Evolutionary conservation across 2,888 invertebrate genomes (phyloP), one percentile per base, ranked within the genome.

Genomic region (Sphecodes monilicornis): DNA sequence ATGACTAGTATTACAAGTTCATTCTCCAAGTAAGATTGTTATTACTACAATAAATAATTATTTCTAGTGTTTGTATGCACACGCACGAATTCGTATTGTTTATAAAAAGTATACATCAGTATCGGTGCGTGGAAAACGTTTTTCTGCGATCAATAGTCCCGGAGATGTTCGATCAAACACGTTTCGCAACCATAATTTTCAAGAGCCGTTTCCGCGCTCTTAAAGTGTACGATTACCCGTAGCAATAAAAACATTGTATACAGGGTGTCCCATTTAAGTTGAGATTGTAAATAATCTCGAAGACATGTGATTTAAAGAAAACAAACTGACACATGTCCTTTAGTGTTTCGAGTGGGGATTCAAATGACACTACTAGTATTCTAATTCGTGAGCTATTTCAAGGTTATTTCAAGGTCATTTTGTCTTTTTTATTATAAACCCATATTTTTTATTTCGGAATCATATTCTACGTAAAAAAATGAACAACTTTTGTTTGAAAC

Each of bases 121-220:
- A 10, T 16, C 11, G 16, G 6, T 29, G 29, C 29, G 26, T 60
- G 26, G 60, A 16, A 16, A 29, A 26, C 29, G 60, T 60, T 60
- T 60, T 60, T 60, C 60, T 16, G 29, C 60, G 60, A 29, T 60
- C 60, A 60, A 60, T 60, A 60, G 60, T 60, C 16, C 29, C 60
- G 26, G 29, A 16, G 60, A 60, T 16, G 29, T 60, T 60, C 60
- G 60, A 60, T 60, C 60, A 60, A 60, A 60, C 60, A 60, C 29
- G 57, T 13, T 16, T 60, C 57, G 57, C 57, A 16, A 22, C 57
- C 60, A 5, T 1, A 60, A 60, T 29, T 60, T 29, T 60, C 60
- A 29, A 60, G 29, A 29, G 29, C 60, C 60, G 11, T 29, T 60
- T 16, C 13, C 29, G 60, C 60, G 29, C 16, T 1, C 29, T 26